Evolutionary conservation across 2,888 invertebrate genomes (phyloP).

Genomic region (Meganola albula): DNA sequence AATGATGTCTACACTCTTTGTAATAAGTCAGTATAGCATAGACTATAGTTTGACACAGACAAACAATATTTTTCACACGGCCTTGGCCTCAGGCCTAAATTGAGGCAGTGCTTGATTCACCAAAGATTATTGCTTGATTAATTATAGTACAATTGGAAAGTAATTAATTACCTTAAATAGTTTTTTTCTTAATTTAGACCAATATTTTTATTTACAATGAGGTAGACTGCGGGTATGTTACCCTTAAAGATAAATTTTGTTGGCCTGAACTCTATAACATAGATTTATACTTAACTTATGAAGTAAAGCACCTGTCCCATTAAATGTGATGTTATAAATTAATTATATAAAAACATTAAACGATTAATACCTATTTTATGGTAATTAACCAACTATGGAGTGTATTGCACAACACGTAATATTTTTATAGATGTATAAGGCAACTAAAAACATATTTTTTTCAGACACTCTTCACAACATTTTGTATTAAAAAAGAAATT

Average conservation of each 20-base stretch:
- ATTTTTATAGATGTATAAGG: too few species aligned
- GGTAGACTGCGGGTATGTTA: slow-evolving; percentile 62
- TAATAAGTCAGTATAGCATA: slow-evolving; percentile 10
- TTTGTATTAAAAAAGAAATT: too few species aligned
- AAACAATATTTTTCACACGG: too few species aligned
- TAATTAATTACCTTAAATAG: too few species aligned
- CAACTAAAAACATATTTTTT: too few species aligned
- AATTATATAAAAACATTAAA: not conserved
- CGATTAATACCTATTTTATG: not conserved
- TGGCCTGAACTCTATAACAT: slow-evolving; percentile 44
- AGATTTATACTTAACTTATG: slow-evolving; percentile 21
- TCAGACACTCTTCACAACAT: too few species aligned
- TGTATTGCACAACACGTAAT: too few species aligned
- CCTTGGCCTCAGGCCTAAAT: too few species aligned
- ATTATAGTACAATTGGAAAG: too few species aligned
- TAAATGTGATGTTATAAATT: slow-evolving; percentile 1
- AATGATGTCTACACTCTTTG: slow-evolving; percentile 14
- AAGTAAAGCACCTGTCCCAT: slow-evolving; percentile 22
- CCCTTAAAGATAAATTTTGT: slow-evolving; percentile 59
- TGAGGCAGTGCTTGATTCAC: slow-evolving; percentile 52
- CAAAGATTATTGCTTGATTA: slow-evolving; percentile 62
- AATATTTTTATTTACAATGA: slow-evolving; percentile 72
- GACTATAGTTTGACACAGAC: slow-evolving; percentile 31
- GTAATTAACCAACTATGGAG: not conserved
- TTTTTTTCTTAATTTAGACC: slow-evolving; percentile 64